Evolutionary conservation across 2,888 invertebrate genomes (phyloP).

Genomic region (Entomobrya proxima): DNA sequence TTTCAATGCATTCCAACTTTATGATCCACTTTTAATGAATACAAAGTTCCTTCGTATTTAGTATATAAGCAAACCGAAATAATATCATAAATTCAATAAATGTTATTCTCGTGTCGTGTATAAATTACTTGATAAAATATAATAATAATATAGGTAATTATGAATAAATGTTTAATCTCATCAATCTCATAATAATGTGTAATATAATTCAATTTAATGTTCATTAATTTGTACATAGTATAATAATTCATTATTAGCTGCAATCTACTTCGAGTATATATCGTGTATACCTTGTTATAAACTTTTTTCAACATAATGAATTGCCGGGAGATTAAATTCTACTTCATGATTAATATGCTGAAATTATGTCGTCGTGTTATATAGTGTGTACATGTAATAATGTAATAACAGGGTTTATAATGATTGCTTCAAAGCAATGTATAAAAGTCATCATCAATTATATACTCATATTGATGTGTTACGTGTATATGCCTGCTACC

Average conservation of each 20-base stretch:
- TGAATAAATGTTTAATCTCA: too few relatives aligned
- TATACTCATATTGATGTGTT: background rate
- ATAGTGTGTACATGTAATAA: background rate
- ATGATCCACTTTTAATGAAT: background rate
- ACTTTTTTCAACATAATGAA: background rate
- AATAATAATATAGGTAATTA: too few relatives aligned
- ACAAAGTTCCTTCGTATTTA: background rate
- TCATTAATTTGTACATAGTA: background rate
- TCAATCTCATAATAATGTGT: too few relatives aligned
- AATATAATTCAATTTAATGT: background rate
- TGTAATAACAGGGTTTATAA: slow-evolving; percentile 49
- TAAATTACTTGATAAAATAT: too few relatives aligned
- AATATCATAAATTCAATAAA: too few relatives aligned
- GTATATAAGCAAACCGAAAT: background rate
- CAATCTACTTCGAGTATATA: background rate
- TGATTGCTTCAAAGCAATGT: slow-evolving; percentile 27
- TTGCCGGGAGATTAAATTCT: background rate
- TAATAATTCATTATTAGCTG: background rate
- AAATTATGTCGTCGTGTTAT: slow-evolving; percentile 4
- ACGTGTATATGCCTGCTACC: background rate
- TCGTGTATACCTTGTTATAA: background rate
- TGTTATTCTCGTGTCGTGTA: too few relatives aligned
- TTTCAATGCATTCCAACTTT: slow-evolving; percentile 33
- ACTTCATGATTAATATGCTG: background rate
- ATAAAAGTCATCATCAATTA: background rate